Evolutionary conservation across 2,113 vertebrate genomes (phyloP).

Genomic region (Phainopepla nitens): DNA sequence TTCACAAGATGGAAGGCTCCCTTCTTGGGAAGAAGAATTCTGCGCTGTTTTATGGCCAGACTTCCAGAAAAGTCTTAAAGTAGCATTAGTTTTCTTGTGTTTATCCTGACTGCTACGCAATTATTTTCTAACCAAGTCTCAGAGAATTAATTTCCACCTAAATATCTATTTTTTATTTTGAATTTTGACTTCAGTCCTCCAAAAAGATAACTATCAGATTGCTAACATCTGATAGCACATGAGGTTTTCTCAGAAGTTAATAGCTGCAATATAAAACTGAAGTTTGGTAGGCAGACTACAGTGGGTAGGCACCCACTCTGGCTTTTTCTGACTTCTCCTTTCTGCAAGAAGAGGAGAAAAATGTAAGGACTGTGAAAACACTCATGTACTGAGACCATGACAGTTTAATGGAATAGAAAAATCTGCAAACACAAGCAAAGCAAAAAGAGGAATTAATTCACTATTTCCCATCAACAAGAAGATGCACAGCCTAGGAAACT

Average conservation of each 20-base stretch:
- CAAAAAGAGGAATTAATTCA: neutral
- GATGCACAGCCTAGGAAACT: neutral
- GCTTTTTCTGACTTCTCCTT: neutral
- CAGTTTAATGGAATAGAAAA: neutral
- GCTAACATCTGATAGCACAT: neutral
- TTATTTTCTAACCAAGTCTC: neutral
- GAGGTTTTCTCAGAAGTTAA: neutral
- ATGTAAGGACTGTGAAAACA: neutral
- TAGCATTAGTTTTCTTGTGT: neutral
- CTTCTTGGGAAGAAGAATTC: neutral
- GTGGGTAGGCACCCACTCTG: neutral
- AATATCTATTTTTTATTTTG: neutral
- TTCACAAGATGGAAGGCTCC: neutral
- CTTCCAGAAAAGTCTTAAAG: neutral
- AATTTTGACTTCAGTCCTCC: neutral
- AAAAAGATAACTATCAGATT: neutral
- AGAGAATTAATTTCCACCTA: neutral
- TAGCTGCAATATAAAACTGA: neutral
- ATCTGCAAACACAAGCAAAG: rapidly evolving
- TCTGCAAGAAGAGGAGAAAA: neutral
- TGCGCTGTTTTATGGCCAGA: neutral
- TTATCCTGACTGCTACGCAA: neutral
- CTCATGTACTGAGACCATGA: neutral
- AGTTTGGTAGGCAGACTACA: neutral
- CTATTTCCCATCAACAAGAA: neutral